Conservation (phyloP, 2,113 vertebrate species). For the Amia ocellicauda region DNA sequence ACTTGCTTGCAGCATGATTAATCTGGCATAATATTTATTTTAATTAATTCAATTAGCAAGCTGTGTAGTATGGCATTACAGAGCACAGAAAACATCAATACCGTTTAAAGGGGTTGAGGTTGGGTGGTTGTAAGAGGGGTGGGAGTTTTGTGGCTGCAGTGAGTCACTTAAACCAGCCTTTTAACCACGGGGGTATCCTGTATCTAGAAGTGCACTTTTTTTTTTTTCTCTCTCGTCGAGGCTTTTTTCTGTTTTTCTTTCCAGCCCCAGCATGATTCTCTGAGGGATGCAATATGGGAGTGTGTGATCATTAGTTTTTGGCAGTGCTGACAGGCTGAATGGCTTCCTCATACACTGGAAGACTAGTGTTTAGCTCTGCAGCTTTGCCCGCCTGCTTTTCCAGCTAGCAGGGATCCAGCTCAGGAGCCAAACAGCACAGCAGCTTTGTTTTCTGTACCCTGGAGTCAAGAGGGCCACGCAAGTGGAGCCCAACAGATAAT, state of each 20-base stretch:
- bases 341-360: constrained; percentile 3
- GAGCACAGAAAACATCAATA: constrained; percentile 4
- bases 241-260: not conserved
- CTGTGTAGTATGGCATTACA: not conserved
- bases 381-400: constrained; percentile 14
- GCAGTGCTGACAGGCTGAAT: not conserved
- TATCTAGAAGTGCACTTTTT: not conserved
- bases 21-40: not conserved
- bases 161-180: not conserved
- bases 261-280: not conserved
- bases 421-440: constrained; percentile 9
- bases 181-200: not conserved
- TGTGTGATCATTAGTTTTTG: constrained; percentile 10
- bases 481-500: constrained; percentile 28
- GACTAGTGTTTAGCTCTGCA: constrained; percentile 7
- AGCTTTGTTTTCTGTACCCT: constrained; percentile 10
- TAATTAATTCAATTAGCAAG: not conserved
- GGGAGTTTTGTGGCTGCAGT: not conserved
- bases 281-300: constrained; percentile 9
- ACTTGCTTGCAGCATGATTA: not conserved
- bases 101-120: not conserved
- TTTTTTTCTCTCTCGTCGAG: not conserved
- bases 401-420: constrained; percentile 18
- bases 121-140: not conserved
- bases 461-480: not conserved